Evolutionary conservation across 2,888 invertebrate species (phyloP).

Genomic region (Poecilus cupreus): DNA sequence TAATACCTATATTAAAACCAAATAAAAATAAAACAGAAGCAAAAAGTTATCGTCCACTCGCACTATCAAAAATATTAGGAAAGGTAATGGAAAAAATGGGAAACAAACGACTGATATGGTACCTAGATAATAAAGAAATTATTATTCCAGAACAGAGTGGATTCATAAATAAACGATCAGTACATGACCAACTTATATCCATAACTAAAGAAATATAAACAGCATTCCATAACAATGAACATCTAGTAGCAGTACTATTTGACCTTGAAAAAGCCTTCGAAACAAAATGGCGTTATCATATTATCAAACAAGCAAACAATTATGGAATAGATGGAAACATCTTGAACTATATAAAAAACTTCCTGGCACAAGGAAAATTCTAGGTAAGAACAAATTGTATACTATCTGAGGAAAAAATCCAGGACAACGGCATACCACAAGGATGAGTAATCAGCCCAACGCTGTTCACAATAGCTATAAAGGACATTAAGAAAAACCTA

Average conservation of each 20-base stretch:
- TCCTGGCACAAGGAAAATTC: background rate
- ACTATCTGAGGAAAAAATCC: no score
- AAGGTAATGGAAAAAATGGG: slow-evolving; percentile 24
- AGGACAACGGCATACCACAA: background rate
- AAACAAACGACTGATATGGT: slow-evolving; percentile 27
- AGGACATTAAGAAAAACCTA: background rate
- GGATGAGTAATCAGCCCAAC: background rate
- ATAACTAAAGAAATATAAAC: background rate
- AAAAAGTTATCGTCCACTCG: background rate
- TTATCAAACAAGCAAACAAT: background rate
- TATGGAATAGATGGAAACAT: background rate
- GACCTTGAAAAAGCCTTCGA: background rate
- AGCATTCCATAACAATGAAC: background rate
- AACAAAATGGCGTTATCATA: no score
- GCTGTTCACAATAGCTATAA: background rate
- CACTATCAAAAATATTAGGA: background rate
- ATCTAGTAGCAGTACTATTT: background rate
- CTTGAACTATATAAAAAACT: background rate
- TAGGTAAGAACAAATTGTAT: no score
- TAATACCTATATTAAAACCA: slow-evolving; percentile 16
- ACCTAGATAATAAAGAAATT: slow-evolving; percentile 11
- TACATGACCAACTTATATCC: background rate
- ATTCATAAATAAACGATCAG: background rate
- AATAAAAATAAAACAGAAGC: background rate
- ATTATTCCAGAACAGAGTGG: background rate